These are phyloP conservation scores for Megamerina dolium DNA, from an alignment of 2,888 invertebrate species.

Conservation along the genomic window DNA sequence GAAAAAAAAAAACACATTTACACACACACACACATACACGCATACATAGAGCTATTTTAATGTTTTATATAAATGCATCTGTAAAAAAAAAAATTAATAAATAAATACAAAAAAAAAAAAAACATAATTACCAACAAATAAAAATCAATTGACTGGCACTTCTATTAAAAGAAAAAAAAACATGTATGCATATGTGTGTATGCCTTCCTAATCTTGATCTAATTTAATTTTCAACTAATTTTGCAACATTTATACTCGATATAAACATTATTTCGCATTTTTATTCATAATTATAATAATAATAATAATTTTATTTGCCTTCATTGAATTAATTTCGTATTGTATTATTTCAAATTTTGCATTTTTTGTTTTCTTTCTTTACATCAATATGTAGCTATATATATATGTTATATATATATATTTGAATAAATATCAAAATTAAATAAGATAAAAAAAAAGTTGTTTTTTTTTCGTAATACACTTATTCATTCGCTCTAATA, in stretches of 20 bases:
- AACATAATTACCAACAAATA: too few species aligned
- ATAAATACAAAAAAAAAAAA: too few species aligned
- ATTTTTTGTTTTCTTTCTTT: neutral
- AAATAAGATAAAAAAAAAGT: too few species aligned
- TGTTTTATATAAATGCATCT: too few species aligned
- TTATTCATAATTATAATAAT: too few species aligned
- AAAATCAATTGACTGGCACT: too few species aligned
- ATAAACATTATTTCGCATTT: too few species aligned
- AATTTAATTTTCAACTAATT: neutral
- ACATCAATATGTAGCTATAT: neutral
- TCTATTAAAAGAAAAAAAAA: neutral
- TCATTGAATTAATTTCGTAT: neutral
- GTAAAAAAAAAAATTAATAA: too few species aligned
- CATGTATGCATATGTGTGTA: neutral
- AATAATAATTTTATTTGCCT: neutral
- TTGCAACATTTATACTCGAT: neutral
- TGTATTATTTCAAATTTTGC: conserved; percentile 22
- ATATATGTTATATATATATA: conserved; percentile 1
- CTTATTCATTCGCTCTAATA: conserved; percentile 1
- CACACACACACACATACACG: too few species aligned
- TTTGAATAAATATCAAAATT: neutral
- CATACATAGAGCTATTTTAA: too few species aligned
- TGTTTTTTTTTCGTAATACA: too few species aligned
- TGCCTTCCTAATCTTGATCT: neutral
- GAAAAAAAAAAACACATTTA: too few species aligned